Evolutionary conservation across 1,140 invertebrate species (phyloP).

Genomic region (Eueides isabella): DNA sequence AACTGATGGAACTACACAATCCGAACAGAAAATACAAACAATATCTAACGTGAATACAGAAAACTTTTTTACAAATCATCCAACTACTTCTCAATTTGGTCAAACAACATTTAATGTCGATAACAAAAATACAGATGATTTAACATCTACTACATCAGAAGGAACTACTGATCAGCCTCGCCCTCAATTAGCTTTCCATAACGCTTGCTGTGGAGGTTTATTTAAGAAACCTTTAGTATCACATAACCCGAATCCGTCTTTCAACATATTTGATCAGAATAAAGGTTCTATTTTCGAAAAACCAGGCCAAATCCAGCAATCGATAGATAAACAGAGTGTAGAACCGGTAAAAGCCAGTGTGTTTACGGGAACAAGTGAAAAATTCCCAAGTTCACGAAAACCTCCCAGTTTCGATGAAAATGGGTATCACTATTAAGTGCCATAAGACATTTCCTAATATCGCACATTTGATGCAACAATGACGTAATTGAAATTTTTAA

Average conservation of each 20-base stretch:
- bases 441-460: constrained; percentile 19
- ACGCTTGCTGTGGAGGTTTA: constrained; percentile 25
- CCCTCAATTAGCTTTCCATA: constrained; percentile 26
- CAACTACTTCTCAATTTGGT: constrained; percentile 12
- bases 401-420: constrained; percentile 63
- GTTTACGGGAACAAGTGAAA: constrained; percentile 48
- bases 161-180: background rate
- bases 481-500: too few relatives aligned
- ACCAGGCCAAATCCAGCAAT: background rate
- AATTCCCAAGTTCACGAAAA: constrained; percentile 56
- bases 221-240: background rate
- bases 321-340: background rate
- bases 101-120: background rate
- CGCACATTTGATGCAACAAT: too few relatives aligned
- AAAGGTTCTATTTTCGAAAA: background rate
- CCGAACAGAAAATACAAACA: constrained; percentile 13
- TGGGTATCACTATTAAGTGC: constrained; percentile 66
- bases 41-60: background rate
- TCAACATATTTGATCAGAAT: background rate
- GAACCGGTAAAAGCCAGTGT: background rate
- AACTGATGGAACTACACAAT: background rate
- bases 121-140: constrained; percentile 6
- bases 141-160: background rate
- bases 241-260: background rate
- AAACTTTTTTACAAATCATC: background rate